Evolutionary conservation across 2,113 vertebrate genomes (phyloP).

Genomic region (Sinocyclocheilus maitianheensis): DNA sequence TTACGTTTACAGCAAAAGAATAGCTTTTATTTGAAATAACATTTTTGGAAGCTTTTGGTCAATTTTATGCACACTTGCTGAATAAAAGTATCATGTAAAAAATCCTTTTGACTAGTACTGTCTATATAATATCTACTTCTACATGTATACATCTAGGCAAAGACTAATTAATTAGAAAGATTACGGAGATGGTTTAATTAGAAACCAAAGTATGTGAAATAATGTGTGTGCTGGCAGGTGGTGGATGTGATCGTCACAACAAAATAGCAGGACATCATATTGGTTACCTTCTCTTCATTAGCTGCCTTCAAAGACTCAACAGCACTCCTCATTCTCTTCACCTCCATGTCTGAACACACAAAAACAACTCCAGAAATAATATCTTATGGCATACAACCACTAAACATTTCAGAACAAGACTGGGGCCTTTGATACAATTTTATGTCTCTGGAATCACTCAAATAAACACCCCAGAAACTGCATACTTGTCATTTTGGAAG

Average conservation of each 20-base stretch:
- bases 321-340: conserved; percentile 69
- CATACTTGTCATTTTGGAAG: background rate
- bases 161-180: background rate
- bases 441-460: background rate
- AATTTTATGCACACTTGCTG: background rate
- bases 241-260: background rate
- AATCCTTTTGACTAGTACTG: background rate
- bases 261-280: background rate
- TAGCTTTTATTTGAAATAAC: background rate
- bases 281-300: conserved; percentile 73
- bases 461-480: background rate
- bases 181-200: background rate
- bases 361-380: background rate
- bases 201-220: background rate
- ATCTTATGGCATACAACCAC: background rate
- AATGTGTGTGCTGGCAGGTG: background rate
- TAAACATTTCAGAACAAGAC: background rate
- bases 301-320: conserved; percentile 65
- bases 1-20: background rate
- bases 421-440: background rate
- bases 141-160: background rate
- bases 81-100: background rate
- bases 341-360: conserved; percentile 79
- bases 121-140: background rate
- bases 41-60: background rate